phyloP scores from a whole-genome alignment of 2,113 vertebrate species.

The Semicossyphus pulcher region DNA sequence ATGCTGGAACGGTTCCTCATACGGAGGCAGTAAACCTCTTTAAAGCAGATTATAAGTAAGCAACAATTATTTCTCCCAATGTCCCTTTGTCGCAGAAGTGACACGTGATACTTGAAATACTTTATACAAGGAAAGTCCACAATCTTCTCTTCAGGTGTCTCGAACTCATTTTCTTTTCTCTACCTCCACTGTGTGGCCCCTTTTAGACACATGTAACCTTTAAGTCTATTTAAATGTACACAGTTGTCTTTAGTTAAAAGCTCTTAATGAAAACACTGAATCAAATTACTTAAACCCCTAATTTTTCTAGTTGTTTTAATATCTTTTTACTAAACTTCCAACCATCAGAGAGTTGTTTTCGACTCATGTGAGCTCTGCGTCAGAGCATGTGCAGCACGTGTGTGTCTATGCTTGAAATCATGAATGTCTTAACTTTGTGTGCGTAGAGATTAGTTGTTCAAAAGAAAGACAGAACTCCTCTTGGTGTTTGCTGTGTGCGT shows the following conservation, averaged over 20 bases:
- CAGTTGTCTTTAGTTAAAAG: neutral
- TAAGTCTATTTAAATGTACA: slow-evolving; percentile 19
- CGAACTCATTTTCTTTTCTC: slow-evolving; percentile 40
- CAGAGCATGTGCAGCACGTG: neutral
- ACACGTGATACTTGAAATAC: slow-evolving; percentile 69
- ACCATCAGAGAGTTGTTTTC: slow-evolving; percentile 8
- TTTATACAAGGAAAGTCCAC: slow-evolving; percentile 36
- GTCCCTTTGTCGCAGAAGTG: slow-evolving; percentile 35
- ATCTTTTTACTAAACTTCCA: slow-evolving; percentile 18
- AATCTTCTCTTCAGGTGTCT: slow-evolving; percentile 60
- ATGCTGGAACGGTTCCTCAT: slow-evolving; percentile 32
- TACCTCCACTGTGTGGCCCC: slow-evolving; percentile 45
- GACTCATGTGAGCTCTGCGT: neutral
- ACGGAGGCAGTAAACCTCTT: slow-evolving; percentile 34
- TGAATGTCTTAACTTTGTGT: slow-evolving; percentile 14
- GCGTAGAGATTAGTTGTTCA: slow-evolving; percentile 12
- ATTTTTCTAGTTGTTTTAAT: slow-evolving; percentile 19
- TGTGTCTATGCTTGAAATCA: slow-evolving; percentile 2
- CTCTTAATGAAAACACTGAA: slow-evolving; percentile 18
- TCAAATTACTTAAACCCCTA: neutral
- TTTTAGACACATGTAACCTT: slow-evolving; percentile 6
- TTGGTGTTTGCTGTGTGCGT: slow-evolving; percentile 36
- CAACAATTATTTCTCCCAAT: slow-evolving; percentile 34
- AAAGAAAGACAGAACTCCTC: slow-evolving; percentile 38
- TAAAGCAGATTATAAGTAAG: slow-evolving; percentile 45